Conservation (phyloP, 2,113 vertebrate genomes). For the Struthio camelus region DNA sequence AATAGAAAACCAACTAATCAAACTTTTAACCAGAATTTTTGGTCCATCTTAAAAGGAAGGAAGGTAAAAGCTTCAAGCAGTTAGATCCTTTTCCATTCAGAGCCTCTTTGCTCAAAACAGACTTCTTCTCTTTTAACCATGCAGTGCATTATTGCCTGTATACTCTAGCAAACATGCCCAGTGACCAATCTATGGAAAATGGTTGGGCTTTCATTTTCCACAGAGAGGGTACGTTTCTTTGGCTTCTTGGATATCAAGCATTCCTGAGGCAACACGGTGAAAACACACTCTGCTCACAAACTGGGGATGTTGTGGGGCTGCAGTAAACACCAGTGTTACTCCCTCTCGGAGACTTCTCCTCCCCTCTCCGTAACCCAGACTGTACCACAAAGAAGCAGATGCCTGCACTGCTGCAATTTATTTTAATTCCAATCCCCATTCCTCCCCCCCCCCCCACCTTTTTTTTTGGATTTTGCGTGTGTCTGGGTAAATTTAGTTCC, state of each 20-base stretch:
- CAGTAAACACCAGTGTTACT: conserved; percentile 55
- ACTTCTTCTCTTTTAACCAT: not conserved
- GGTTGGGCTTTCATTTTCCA: not conserved
- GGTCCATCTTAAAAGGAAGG: not conserved
- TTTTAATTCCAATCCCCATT: conserved; percentile 36
- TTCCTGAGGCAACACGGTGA: conserved; percentile 27
- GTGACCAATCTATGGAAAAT: not conserved
- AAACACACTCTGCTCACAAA: conserved; percentile 10
- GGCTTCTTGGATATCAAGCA: conserved; percentile 1
- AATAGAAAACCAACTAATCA: not conserved
- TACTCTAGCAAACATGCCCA: accelerated
- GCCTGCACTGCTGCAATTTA: conserved; percentile 31
- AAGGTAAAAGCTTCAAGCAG: not conserved
- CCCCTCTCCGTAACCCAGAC: conserved; percentile 61
- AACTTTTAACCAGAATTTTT: not conserved
- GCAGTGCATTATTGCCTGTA: not conserved
- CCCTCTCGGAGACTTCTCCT: conserved; percentile 35
- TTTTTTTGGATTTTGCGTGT: conserved; percentile 64
- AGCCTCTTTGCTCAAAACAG: not conserved
- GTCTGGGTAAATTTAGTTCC: conserved; percentile 75
- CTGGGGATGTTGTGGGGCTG: not conserved
- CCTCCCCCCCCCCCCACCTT: not conserved
- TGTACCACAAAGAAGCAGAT: conserved; percentile 55
- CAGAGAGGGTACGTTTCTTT: not conserved
- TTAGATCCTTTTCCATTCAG: accelerated